Base-by-base conservation (phyloP, 1,140 invertebrate genomes). In the Vanessa tameamea region DNA sequence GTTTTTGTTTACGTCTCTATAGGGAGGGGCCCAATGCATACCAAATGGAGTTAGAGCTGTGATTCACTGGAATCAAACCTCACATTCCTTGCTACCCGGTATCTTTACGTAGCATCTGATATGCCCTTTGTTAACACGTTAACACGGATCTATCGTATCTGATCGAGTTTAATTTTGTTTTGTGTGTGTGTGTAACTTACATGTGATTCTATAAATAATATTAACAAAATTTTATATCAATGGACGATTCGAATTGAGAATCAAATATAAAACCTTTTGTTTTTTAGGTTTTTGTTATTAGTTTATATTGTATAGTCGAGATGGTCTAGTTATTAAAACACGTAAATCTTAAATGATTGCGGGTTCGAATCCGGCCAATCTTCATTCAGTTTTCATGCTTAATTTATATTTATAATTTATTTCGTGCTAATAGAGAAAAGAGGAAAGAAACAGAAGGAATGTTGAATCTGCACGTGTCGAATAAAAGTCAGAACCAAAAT, bases 91-190 rank as follows among this genome's bases (percentile, higher is more conserved):
- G 73, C 76, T 77, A 78, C 73, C 68, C 73, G 63, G 43, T 73
- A 73, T 73, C 71, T 55, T 8, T 48, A 20, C 53, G 26, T 57
- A 77, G 26, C 55, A 77, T 73, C 63, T 53, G 37, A 59, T 61
- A 61, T 64, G 61, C 48, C 67, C 65, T 69, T 78, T 75, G 77
- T 78, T 78, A 75, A 78, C 83, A 83, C 83, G 80, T 83, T 84
- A 80, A 86, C 81, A 83, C 80, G 73, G 79, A 82, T 82, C 77
- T 78, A 69, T 64, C 64, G 51, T 72, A 72, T 72, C 75, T 72
- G 72, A 74, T 74, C 61, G 69, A 63, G 69, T 73, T 64, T 67
- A 70, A 65, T 64, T 66, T 65, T 71, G 55, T 70, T 71, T 75
- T 75, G 12, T 59, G 20, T 59, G 26, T 11, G 6, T 26, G 2